Evolutionary conservation across 23 tunicate genomes (phyloP).

Genomic region (Clavelina lepadiformis): DNA sequence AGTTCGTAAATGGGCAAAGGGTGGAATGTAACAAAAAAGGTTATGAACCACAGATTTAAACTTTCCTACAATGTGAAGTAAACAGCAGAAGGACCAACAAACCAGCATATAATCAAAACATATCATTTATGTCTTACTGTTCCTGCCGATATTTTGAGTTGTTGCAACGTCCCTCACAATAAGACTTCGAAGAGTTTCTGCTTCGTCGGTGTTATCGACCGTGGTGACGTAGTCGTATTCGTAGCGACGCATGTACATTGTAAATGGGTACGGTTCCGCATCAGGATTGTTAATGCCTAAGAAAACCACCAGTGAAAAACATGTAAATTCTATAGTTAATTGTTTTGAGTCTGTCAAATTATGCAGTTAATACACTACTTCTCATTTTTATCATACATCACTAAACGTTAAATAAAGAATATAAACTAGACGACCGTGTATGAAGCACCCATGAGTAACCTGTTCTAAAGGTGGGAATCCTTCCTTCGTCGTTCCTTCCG

Average conservation of each 20-base stretch:
- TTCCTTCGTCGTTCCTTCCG: conserved; percentile 76
- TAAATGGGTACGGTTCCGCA: conserved; percentile 25
- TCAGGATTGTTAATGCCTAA: conserved; percentile 79
- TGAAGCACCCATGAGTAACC: conserved; percentile 27
- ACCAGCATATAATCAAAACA: neutral
- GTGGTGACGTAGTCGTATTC: conserved; percentile 10
- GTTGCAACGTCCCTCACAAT: neutral
- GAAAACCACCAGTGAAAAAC: too few relatives aligned
- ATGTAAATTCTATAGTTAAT: too few relatives aligned
- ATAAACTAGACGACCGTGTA: too few relatives aligned
- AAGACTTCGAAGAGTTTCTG: neutral
- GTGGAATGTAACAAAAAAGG: too few relatives aligned
- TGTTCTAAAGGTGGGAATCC: conserved; percentile 63
- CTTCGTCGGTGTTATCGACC: neutral
- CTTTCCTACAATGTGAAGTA: too few relatives aligned
- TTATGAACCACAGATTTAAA: too few relatives aligned
- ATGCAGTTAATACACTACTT: too few relatives aligned
- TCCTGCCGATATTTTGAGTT: too few relatives aligned
- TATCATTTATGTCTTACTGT: conserved; percentile 33
- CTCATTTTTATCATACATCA: too few relatives aligned
- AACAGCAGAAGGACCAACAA: neutral
- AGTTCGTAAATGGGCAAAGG: too few relatives aligned
- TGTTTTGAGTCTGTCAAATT: too few relatives aligned
- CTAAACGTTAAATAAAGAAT: too few relatives aligned
- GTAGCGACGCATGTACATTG: conserved; percentile 19